Evolutionary conservation across 2,888 invertebrate genomes (phyloP), one percentile per base, ranked within the genome.

Genomic region (Amphipyra tragopoginis): DNA sequence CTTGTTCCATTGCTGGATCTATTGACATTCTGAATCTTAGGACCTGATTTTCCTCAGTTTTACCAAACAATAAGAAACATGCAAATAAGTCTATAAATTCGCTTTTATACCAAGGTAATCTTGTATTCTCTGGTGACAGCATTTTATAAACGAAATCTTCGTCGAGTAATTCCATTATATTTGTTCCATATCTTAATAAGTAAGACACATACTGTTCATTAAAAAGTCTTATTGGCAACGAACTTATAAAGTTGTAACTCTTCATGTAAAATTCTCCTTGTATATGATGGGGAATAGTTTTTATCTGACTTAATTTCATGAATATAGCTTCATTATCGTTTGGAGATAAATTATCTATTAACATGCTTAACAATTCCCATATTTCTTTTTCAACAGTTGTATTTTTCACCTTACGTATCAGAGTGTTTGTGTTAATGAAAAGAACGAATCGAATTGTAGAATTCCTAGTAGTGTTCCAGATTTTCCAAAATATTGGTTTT

Each of bases 401-500:
- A n/a, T n/a, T n/a, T n/a, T n/a, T n/a, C n/a, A n/a, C n/a, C n/a
- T n/a, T n/a, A n/a, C n/a, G n/a, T n/a, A n/a, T n/a, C n/a, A n/a
- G n/a, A 1, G 75, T 51, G 39, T 71, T 84, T 3, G 87, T 86
- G 21, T 81, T 66, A 50, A 75, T 80, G 52, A 90, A 88, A 11
- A 90, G 56, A 38, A 85, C 77, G 1, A 82, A 68, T 57, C 86
- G 80, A 15, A 90, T 88, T 8, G 86, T 76, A 7, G 75, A 55
- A 64, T 88, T 89, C 48, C 85, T 86, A 0, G 86, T 82, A 29
- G 75, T 77, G 36, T 81, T 82, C 90, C 90, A 91, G 21, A 83
- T 76, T 21, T 84, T 68, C 5, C n/a, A n/a, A n/a, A n/a, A n/a
- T n/a, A n/a, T n/a, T n/a, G n/a, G n/a, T n/a, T n/a, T n/a, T n/a